A percentile compares a stretch with the other conserved stretches of the same genome.
phyloP scores from a whole-genome alignment of 2,113 vertebrate species.

The Callospermophilus lateralis region DNA sequence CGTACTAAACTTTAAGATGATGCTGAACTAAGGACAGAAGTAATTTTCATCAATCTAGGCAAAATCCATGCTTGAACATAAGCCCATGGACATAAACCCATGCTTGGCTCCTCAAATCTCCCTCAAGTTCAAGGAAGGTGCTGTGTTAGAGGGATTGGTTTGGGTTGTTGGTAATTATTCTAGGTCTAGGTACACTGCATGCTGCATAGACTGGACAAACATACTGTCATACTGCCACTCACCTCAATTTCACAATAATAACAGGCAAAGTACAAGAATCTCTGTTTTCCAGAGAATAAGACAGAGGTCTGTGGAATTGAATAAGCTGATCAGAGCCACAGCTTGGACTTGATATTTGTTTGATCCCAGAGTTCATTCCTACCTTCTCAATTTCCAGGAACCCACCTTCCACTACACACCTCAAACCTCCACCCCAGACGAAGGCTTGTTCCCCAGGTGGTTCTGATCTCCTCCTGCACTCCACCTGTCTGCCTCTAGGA shows the following conservation, averaged over 20 bases:
- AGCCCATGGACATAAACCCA: neutral
- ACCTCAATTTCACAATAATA: neutral
- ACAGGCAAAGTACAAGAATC: neutral
- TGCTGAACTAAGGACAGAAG: neutral
- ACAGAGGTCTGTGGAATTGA: neutral
- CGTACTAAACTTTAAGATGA: neutral
- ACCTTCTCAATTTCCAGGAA: neutral
- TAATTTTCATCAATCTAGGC: neutral
- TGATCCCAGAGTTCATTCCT: neutral
- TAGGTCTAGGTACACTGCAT: neutral
- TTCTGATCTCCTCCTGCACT: neutral
- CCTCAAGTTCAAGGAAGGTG: neutral
- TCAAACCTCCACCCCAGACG: neutral
- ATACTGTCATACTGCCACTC: neutral
- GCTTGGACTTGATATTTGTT: neutral
- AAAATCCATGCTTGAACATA: neutral
- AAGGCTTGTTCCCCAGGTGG: neutral
- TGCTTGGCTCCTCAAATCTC: neutral
- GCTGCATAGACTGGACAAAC: too few relatives aligned
- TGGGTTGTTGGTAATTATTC: neutral
- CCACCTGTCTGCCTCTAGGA: neutral
- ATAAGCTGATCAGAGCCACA: neutral
- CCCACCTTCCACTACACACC: neutral
- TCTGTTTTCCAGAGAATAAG: neutral
- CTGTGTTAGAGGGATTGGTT: neutral